Evolutionary conservation across 2,113 vertebrate genomes (phyloP), one percentile per base, ranked within the genome.

Genomic region (Cyphomyrus discorhynchus): DNA sequence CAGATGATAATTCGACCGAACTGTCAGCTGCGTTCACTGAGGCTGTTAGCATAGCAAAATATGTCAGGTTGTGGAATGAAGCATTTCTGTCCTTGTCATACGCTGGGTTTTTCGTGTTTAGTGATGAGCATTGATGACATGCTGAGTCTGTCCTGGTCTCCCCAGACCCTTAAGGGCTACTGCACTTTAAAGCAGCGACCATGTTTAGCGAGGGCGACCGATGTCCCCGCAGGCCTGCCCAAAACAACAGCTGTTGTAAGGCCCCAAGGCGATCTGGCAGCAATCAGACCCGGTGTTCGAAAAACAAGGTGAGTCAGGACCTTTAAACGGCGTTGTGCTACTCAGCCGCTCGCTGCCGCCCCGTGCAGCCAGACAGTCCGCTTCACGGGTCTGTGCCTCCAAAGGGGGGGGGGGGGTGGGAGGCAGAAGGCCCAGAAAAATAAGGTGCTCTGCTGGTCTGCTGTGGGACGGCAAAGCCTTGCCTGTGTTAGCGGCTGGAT

Each of bases 221-320:
- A 46, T 46, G 47, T 86, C 49, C 85, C 85, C 0, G 50, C 27
- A 39, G 85, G 21, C 31, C 6, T 31, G 50, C 85, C 47, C 85
- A 87, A 53, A 53, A 70, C 31, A 19, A 53, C 49, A 87, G 50
- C 85, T 17, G 85, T 87, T 56, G 50, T 53, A 87, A 19, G 85
- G 85, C 85, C 27, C 85, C 50, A 7, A 15, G 7, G 50, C 17
- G 50, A 87, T 19, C 50, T 53, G 85, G 49, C 85, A 56, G 50
- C 17, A 39, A 7, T 87, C 6, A 24, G 50, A 56, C 27, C 85
- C 0, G 15, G n/a, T 13, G 49, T 56, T 87, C 17, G 6, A 56
- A 86, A 87, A 87, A 56, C 50, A 56, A 87, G 85, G 50, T 87
- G 85, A 87, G 85, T 87, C 85, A 56, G 50, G 85, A 87, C 50